Evolutionary conservation across 2,113 vertebrate species (phyloP).

Genomic region (Perca schrenkii): DNA sequence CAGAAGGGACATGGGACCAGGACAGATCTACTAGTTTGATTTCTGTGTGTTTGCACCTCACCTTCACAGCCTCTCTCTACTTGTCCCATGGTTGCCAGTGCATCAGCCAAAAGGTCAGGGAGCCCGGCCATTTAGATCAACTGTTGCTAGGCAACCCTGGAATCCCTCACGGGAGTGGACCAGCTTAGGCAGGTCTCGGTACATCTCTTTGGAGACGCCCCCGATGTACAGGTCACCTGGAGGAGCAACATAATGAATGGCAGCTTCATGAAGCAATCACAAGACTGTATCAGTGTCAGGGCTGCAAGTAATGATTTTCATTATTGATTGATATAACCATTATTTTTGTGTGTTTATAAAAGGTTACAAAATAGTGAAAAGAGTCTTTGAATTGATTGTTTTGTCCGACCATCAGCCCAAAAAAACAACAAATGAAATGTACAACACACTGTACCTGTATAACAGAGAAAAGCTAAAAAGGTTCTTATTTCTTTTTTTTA

Average conservation of each 20-base stretch:
- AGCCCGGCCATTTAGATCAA: conserved; percentile 96
- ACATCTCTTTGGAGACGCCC: conserved; percentile 97
- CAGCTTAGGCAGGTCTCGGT: conserved; percentile 95
- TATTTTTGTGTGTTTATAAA: neutral
- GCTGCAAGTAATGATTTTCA: neutral
- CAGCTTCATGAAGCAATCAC: conserved; percentile 20
- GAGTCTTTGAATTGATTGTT: neutral
- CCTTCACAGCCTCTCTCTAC: conserved; percentile 99
- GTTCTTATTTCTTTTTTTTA: neutral
- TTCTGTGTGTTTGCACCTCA: conserved; percentile 70
- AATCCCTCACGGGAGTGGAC: conserved; percentile 98
- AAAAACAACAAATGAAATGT: neutral
- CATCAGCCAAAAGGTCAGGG: conserved; percentile 96
- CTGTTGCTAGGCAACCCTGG: conserved; percentile 96
- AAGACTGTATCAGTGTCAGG: neutral
- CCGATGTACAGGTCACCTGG: conserved; percentile 97
- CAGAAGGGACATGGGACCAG: conserved; percentile 27
- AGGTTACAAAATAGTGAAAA: neutral
- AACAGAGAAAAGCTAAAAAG: neutral
- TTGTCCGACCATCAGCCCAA: neutral
- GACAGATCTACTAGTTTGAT: neutral
- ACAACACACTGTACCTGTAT: neutral
- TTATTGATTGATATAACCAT: conserved; percentile 5
- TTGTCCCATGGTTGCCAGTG: conserved; percentile 94
- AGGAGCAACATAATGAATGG: conserved; percentile 2